Evolutionary conservation across 2,113 vertebrate genomes (phyloP).

Genomic region (Vicugna pacos): DNA sequence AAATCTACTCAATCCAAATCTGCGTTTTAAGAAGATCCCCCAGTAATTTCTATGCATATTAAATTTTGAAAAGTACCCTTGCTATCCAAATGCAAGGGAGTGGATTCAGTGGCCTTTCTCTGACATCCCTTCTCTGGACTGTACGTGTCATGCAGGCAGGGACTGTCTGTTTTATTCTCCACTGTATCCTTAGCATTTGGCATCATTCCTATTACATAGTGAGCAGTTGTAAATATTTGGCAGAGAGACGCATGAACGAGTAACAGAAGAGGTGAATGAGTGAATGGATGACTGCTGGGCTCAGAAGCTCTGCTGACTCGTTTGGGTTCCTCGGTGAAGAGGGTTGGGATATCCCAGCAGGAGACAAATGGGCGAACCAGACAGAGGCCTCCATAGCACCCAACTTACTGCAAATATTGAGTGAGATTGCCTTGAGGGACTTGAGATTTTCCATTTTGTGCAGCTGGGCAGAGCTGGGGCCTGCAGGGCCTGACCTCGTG

Average conservation of each 20-base stretch:
- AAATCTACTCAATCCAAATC: background rate
- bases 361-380: background rate
- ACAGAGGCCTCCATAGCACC: background rate
- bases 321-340: background rate
- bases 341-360: background rate
- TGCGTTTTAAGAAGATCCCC: background rate
- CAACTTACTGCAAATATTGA: background rate
- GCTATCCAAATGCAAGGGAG: rapidly evolving
- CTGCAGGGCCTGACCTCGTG: background rate
- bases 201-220: background rate
- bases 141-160: too few relatives aligned
- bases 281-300: background rate
- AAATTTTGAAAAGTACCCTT: background rate
- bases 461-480: background rate
- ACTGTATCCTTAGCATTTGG: background rate
- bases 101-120: background rate
- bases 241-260: background rate
- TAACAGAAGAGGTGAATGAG: background rate
- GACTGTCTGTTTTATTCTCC: background rate
- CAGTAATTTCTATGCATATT: background rate
- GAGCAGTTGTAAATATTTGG: background rate
- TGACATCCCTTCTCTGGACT: background rate
- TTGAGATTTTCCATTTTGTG: background rate
- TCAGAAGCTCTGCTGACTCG: background rate
- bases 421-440: background rate